Conservation (phyloP, 2,113 vertebrate species). For the Odontophorus gujanensis region DNA sequence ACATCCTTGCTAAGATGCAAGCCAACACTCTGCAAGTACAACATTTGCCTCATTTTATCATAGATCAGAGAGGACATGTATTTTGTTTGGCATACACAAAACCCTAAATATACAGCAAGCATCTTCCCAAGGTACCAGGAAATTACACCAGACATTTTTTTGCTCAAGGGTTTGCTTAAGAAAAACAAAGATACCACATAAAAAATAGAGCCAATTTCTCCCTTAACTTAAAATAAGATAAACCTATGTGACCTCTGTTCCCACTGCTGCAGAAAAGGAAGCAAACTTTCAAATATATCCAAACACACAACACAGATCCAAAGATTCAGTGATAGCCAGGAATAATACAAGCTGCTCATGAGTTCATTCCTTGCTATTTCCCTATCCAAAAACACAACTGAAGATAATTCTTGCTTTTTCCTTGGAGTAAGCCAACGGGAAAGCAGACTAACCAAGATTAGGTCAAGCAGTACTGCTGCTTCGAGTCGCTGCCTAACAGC, state of each 20-base stretch:
- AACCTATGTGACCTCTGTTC: background rate
- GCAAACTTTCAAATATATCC: background rate
- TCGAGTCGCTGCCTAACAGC: background rate
- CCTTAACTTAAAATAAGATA: background rate
- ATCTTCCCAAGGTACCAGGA: slow-evolving; percentile 1
- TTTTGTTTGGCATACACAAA: background rate
- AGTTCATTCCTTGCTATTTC: background rate
- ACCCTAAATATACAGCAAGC: background rate
- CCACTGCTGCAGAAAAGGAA: background rate
- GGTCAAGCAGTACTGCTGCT: background rate
- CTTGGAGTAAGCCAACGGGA: background rate
- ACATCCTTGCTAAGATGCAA: background rate
- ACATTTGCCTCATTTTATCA: background rate
- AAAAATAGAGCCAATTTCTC: slow-evolving; percentile 6
- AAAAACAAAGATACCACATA: slow-evolving; percentile 29
- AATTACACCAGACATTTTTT: slow-evolving; percentile 14
- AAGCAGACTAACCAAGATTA: background rate
- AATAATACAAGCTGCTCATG: fast-evolving
- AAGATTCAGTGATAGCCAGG: background rate
- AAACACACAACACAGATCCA: background rate
- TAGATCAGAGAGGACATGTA: background rate
- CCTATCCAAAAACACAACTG: background rate
- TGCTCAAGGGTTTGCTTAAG: slow-evolving; percentile 20
- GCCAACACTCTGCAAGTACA: background rate
- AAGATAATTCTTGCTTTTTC: background rate